Percentiles rank a stretch among this genome's conserved stretches.
Conservation (phyloP, 2,113 vertebrate genomes). For the Tupaia tana region DNA sequence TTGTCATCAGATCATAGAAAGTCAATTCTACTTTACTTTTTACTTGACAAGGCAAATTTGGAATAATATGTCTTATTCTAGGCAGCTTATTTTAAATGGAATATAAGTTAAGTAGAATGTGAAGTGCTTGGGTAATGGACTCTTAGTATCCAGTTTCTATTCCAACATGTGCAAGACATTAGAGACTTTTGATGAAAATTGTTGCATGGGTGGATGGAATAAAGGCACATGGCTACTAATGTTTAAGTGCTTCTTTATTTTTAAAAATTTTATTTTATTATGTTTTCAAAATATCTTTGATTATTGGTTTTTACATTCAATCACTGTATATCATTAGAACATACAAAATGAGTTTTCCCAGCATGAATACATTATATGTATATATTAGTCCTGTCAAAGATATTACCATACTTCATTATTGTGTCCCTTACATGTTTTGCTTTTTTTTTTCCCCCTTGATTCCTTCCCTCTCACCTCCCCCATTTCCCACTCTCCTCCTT, state of each 20-base stretch:
- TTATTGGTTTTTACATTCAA: too few relatives aligned
- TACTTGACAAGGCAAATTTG: neutral
- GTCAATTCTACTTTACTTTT: neutral
- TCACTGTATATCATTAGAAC: too few relatives aligned
- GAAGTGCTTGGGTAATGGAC: neutral
- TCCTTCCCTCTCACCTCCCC: too few relatives aligned
- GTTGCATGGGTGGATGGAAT: neutral
- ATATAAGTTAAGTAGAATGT: neutral
- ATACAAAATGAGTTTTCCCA: too few relatives aligned
- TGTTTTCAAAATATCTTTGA: too few relatives aligned
- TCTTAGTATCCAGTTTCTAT: neutral
- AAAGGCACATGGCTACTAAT: neutral
- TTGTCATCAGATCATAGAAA: neutral
- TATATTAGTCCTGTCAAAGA: too few relatives aligned
- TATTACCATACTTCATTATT: too few relatives aligned
- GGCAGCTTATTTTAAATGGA: neutral
- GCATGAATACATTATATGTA: too few relatives aligned
- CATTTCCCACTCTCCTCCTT: too few relatives aligned
- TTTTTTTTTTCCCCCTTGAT: too few relatives aligned
- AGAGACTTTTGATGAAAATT: neutral
- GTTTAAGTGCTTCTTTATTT: neutral
- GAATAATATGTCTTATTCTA: neutral
- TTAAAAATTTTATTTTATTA: too few relatives aligned
- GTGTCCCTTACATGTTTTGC: too few relatives aligned
- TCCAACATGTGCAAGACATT: neutral